phyloP scores from a whole-genome alignment of 2,888 invertebrate genomes.

The Cosmopolites sordidus region DNA sequence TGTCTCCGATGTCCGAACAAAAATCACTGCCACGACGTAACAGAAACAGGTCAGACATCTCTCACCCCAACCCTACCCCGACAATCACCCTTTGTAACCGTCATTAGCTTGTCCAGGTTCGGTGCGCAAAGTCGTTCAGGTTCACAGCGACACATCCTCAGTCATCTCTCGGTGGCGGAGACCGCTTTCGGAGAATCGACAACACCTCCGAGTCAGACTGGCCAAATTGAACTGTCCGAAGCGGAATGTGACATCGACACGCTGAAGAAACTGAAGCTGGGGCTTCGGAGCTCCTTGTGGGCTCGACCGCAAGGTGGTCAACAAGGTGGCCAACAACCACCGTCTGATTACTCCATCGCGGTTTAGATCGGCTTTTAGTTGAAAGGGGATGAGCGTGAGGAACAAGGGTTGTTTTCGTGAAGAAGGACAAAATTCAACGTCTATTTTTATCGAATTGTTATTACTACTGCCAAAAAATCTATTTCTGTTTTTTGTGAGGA shows the following conservation, averaged over 20 bases:
- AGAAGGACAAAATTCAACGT: constrained; percentile 7
- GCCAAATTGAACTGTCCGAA: constrained; percentile 62
- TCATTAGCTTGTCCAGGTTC: constrained; percentile 47
- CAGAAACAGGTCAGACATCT: constrained; percentile 56
- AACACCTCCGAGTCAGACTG: constrained; percentile 43
- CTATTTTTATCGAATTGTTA: constrained; percentile 15
- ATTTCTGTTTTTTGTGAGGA: no score
- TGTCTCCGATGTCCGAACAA: constrained; percentile 74
- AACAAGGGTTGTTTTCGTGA: no score
- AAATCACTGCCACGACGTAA: constrained; percentile 69
- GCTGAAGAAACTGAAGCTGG: constrained; percentile 66
- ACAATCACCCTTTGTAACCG: not conserved
- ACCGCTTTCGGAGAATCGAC: constrained; percentile 50
- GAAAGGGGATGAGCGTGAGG: not conserved
- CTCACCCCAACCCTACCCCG: not conserved
- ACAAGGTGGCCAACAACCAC: constrained; percentile 50
- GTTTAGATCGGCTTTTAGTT: constrained; percentile 49
- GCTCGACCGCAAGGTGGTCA: constrained; percentile 58
- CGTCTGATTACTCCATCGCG: constrained; percentile 71
- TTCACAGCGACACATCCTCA: constrained; percentile 58
- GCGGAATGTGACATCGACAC: constrained; percentile 72
- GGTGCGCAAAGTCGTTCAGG: constrained; percentile 45
- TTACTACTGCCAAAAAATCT: constrained; percentile 15
- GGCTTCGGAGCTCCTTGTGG: constrained; percentile 66
- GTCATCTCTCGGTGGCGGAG: constrained; percentile 58